Conservation (phyloP, 2,888 invertebrate genomes). For the Oligia fasciuncula region DNA sequence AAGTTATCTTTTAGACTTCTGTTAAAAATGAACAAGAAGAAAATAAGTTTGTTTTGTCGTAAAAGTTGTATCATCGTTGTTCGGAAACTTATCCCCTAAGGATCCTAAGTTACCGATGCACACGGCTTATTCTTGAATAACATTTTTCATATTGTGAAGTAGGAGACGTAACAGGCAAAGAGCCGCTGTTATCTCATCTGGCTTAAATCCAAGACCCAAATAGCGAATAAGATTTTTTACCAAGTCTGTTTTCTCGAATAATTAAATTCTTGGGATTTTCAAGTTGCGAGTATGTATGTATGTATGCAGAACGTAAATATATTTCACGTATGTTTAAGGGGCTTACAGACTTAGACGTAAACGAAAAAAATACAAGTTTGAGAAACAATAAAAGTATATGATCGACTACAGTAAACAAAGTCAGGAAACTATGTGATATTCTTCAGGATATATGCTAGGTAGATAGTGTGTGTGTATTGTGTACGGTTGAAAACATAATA, state of each 20-base stretch:
- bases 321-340: too few species aligned
- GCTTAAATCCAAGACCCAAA: constrained; percentile 24
- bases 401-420: too few species aligned
- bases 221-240: background rate
- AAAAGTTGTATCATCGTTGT: background rate
- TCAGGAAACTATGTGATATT: too few species aligned
- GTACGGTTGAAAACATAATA: too few species aligned
- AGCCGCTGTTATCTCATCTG: constrained; percentile 1
- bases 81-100: background rate
- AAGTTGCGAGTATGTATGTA: background rate
- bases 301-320: background rate
- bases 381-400: too few species aligned
- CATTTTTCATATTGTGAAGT: too few species aligned
- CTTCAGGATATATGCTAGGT: too few species aligned
- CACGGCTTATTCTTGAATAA: background rate
- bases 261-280: constrained; percentile 20
- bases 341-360: too few species aligned
- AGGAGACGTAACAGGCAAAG: background rate
- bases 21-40: too few species aligned
- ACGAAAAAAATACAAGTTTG: too few species aligned
- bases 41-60: background rate
- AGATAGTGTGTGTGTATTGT: too few species aligned
- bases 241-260: background rate
- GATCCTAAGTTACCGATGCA: background rate
- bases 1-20: background rate